Evolutionary conservation across 2,113 vertebrate genomes (phyloP).

Genomic region (Ictalurus punctatus): DNA sequence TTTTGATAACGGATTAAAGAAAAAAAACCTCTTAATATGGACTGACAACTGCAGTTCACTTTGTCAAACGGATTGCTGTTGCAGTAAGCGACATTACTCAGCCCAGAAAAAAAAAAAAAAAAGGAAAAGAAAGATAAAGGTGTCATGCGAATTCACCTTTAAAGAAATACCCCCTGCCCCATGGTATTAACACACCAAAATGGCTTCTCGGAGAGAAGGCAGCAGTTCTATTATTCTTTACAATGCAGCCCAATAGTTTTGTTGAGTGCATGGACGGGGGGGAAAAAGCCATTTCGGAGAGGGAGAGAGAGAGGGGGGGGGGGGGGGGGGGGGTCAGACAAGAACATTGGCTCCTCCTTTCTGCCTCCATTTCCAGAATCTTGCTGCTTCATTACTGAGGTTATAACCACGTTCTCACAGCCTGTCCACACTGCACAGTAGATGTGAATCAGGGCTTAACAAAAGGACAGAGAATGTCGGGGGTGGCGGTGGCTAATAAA

Average conservation of each 20-base stretch:
- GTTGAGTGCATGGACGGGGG: slow-evolving; percentile 61
- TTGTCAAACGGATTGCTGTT: too few species aligned
- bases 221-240: slow-evolving; percentile 78
- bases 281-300: slow-evolving; percentile 75
- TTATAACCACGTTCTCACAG: slow-evolving; percentile 66
- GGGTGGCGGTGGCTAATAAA: neutral
- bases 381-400: slow-evolving; percentile 75
- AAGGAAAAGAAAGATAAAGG: slow-evolving; percentile 54
- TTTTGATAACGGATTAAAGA: neutral
- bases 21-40: neutral
- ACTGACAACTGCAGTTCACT: neutral
- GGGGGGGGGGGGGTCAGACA: slow-evolving; percentile 57
- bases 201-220: slow-evolving; percentile 72
- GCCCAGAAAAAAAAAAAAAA: slow-evolving; percentile 9
- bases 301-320: slow-evolving; percentile 56
- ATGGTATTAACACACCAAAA: slow-evolving; percentile 75
- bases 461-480: slow-evolving; percentile 40
- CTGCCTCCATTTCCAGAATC: slow-evolving; percentile 74
- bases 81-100: neutral
- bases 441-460: slow-evolving; percentile 70
- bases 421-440: slow-evolving; percentile 71
- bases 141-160: slow-evolving; percentile 75
- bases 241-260: slow-evolving; percentile 77
- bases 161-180: slow-evolving; percentile 70
- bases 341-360: slow-evolving; percentile 74